Base-by-base conservation (phyloP, 1,140 invertebrate species). In the Zaprionus ornatus region DNA sequence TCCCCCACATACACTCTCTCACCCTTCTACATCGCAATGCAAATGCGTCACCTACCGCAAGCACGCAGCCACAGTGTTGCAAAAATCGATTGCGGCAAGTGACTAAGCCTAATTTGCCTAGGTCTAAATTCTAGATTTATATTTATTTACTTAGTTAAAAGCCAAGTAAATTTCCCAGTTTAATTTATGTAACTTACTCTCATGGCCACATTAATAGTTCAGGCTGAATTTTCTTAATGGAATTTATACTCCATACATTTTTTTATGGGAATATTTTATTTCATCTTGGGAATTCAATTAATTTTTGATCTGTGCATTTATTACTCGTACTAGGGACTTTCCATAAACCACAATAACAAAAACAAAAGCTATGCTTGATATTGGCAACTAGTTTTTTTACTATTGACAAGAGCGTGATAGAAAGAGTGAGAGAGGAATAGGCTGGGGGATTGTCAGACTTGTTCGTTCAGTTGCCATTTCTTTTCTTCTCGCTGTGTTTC, bases 371-470 rank as follows among this genome's bases (percentile, higher is more conserved):
- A 70, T 72, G 74, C 66, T 77, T 40, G 62, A 56, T 82, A 63
- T 79, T 71, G 80, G 66, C 64, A 88, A 88, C 84, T 84, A 73
- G 84, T 88, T 88, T 87, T 79, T 70, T 80, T 54, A 73, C 80
- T 75, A 67, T 66, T 71, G 79, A 71, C 45, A 40, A 50, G 48
- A 60, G 27, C 9, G n/a, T 21, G 60, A 45, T 27, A 42, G 48
- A 57, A 45, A 62, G 23, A 54, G 42, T 32, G 29, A 35, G 50
- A 21, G 35, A 37, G 12, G 13, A 19, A n/a, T 35, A 59, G 27
- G n/a, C n/a, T 72, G 42, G 15, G 25, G 32, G 64, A 50, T 29
- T 23, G 21, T 4, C 12, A 55, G 37, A 56, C 68, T 65, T 21
- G 52, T 77, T 61, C 71, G 70, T 52, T 64, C 21, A 62, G 56